A percentile compares a stretch with the other conserved stretches of the same genome.
Evolutionary conservation across 2,888 invertebrate genomes (phyloP).

Genomic region (Abscondita cerata): DNA sequence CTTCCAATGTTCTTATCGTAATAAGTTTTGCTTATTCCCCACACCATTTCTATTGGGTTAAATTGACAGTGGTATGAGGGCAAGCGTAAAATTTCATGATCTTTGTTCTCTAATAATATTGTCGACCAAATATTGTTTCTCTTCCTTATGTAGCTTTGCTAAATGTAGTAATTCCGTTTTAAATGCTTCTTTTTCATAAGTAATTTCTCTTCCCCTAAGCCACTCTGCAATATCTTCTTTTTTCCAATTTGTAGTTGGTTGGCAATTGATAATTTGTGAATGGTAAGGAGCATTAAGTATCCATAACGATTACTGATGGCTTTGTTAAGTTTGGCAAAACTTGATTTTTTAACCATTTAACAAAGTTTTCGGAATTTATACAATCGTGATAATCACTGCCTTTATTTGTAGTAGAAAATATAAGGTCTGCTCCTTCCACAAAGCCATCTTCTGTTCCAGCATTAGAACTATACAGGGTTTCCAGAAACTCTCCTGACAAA

Average conservation of each 20-base stretch:
- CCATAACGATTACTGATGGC: too few species aligned
- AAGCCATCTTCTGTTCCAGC: too few species aligned
- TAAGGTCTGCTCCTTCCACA: conserved; percentile 1
- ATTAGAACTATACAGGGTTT: too few species aligned
- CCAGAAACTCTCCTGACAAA: too few species aligned
- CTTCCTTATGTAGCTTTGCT: not conserved
- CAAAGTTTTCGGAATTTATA: not conserved
- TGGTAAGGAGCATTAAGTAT: too few species aligned
- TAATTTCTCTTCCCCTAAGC: not conserved
- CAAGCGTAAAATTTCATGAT: conserved; percentile 1
- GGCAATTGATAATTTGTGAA: too few species aligned
- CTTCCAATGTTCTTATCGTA: not conserved
- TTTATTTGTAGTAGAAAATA: not conserved
- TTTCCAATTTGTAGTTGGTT: too few species aligned
- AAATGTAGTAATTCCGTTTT: too few species aligned
- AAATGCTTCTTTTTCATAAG: not conserved
- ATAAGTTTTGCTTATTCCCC: not conserved
- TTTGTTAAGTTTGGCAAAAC: too few species aligned
- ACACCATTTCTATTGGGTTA: not conserved
- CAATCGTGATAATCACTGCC: conserved; percentile 1
- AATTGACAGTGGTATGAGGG: not conserved
- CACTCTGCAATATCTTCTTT: not conserved
- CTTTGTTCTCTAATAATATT: conserved; percentile 1
- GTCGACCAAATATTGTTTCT: not conserved
- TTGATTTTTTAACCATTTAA: not conserved